Conservation (phyloP, 2,113 vertebrate species). For the Apodemus speciosus region DNA sequence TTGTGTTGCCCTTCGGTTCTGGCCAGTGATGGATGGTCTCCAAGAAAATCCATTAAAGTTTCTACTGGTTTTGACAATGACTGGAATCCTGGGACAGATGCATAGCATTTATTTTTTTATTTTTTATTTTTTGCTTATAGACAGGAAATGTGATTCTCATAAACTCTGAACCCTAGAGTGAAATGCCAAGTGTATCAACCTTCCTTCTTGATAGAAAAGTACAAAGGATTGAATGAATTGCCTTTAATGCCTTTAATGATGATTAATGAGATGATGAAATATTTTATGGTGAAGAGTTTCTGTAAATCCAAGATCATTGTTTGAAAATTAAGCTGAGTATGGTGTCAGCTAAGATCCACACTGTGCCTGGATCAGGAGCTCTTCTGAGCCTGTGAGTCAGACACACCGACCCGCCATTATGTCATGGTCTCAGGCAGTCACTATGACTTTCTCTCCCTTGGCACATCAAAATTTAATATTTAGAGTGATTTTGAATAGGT, state of each 20-base stretch:
- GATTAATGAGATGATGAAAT: background rate
- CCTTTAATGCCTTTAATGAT: slow-evolving; percentile 9
- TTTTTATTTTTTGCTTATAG: background rate
- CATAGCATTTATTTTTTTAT: background rate
- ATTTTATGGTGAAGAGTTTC: background rate
- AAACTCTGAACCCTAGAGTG: slow-evolving; percentile 21
- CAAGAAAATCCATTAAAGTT: background rate
- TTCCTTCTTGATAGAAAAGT: slow-evolving; percentile 36
- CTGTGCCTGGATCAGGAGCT: background rate
- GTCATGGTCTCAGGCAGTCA: background rate
- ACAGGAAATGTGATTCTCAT: background rate
- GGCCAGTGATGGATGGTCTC: background rate
- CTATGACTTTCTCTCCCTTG: background rate
- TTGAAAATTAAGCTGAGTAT: slow-evolving; percentile 4
- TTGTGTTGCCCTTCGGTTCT: background rate
- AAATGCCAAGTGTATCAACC: background rate
- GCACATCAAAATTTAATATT: background rate
- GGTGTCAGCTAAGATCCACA: background rate
- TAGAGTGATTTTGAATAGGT: background rate
- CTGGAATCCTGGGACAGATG: background rate
- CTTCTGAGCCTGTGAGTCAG: background rate
- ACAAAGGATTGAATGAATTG: slow-evolving; percentile 13
- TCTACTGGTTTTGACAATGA: background rate
- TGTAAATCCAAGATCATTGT: slow-evolving; percentile 29
- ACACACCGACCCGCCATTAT: background rate